Base-by-base conservation (phyloP, 2,888 invertebrate genomes). In the Rhodophaea formosa region DNA sequence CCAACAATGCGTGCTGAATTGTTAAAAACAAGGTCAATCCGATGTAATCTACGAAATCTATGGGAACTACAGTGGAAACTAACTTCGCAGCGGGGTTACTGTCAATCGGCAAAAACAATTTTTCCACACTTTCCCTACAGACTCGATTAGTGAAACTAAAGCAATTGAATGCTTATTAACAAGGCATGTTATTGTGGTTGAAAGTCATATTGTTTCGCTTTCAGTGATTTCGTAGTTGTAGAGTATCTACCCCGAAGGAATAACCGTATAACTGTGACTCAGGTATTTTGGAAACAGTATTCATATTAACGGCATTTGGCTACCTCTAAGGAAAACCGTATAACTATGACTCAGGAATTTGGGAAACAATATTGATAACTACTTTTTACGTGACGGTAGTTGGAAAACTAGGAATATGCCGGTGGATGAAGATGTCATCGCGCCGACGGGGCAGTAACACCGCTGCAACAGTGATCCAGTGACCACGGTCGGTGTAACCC, bases 41-140 rank as follows among this genome's bases (percentile, higher is more conserved):
- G 53, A 55, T 15, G 29, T n/a, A 42, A 49, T 14, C 43, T 17
- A 43, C 42, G 49, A 15, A 43, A 30, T 54, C 44, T 30, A 54
- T 54, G 56, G 12, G 39, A 39, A 39, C n/a, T 12, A 39, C 6
- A n/a, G 39, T 39, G 49, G 47, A 51, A 42, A 56, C 8, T 42
- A 45, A 58, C 52, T 63, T 64, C 61, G 51, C 64, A 42, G 46
- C 54, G 57, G 42, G 59, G 59, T 59, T 53, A 56, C 56, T 55
- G 59, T 58, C 57, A 58, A 60, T 63, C 61, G 63, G 62, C 59
- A 64, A 69, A 69, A 68, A 69, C 63, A 56, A 16, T 64, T 73
- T 71, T 53, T 68, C 66, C 64, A 72, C 72, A 75, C 75, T 75
- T 75, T 75, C 75, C 63, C 66, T 42, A 53, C 68, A 43, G 62